A percentile compares a stretch with the other conserved stretches of the same genome.
Conservation (phyloP, 30 jellyfish, hydroid and myxozoan genomes). For the Phacellophora camtschatica region DNA sequence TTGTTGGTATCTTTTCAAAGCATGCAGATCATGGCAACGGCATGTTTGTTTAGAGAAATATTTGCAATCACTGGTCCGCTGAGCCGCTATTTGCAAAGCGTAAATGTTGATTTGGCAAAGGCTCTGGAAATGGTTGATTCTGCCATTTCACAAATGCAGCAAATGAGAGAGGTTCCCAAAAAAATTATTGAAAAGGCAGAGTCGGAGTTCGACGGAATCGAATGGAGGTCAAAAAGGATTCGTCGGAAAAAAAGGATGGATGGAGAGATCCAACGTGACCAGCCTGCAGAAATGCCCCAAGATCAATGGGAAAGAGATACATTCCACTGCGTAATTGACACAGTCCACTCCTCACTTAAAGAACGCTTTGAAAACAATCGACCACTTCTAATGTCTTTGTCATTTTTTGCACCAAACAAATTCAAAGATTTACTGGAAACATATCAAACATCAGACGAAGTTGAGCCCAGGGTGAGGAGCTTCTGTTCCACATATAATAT, state of each 20-base stretch:
- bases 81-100: conserved; percentile 33
- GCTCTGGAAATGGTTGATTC: conserved; percentile 51
- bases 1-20: conserved; percentile 43
- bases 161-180: conserved; percentile 19
- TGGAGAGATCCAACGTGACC: conserved; percentile 49
- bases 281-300: conserved; percentile 48
- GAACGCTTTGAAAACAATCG: conserved; percentile 38
- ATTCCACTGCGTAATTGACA: conserved; percentile 32
- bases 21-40: conserved; percentile 56
- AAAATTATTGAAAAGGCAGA: neutral
- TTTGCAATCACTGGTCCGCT: conserved; percentile 55
- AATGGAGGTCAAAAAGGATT: conserved; percentile 46
- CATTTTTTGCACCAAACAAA: conserved; percentile 25
- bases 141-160: conserved; percentile 10
- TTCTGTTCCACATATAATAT: conserved; percentile 11
- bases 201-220: conserved; percentile 41
- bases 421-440: conserved; percentile 25
- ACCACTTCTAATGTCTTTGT: conserved; percentile 36
- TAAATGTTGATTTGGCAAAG: conserved; percentile 37
- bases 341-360: neutral
- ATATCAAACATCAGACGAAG: conserved; percentile 21
- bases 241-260: conserved; percentile 43
- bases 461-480: conserved; percentile 40
- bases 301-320: conserved; percentile 38
- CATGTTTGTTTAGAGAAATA: conserved; percentile 46